Conservation (phyloP, 2,888 invertebrate species). For the Branchipolynoe longqiensis region DNA sequence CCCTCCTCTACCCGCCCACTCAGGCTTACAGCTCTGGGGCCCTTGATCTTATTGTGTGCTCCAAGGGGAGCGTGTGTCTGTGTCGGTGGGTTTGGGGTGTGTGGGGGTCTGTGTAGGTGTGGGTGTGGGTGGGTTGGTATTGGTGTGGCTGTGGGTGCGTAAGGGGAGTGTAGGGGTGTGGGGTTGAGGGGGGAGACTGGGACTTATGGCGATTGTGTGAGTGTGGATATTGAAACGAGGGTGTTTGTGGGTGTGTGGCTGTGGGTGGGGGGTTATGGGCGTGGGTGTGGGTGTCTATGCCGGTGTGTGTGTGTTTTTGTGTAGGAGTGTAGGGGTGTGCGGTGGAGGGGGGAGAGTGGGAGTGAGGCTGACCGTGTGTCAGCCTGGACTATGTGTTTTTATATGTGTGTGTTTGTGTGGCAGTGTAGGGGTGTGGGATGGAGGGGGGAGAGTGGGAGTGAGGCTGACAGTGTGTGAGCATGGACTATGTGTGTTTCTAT, state of each 20-base stretch:
- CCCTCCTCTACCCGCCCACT: no score
- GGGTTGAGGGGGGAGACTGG: background rate
- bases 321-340: background rate
- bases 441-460: background rate
- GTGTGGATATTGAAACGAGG: no score
- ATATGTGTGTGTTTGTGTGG: conserved; percentile 8
- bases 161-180: background rate
- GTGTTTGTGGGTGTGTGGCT: background rate
- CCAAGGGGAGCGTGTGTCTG: no score
- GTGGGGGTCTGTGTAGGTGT: background rate
- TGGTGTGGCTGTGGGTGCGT: background rate
- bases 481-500: no score
- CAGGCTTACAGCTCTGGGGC: background rate
- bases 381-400: no score
- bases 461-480: no score
- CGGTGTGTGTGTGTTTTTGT: background rate
- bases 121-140: background rate
- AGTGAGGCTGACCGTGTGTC: no score
- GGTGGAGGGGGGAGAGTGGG: background rate
- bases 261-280: background rate
- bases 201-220: background rate
- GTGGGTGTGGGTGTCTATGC: background rate
- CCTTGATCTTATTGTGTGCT: conserved; percentile 42
- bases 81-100: background rate
- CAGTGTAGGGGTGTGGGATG: background rate